Percentiles rank a stretch among this genome's conserved stretches.
These are phyloP conservation scores for Aporophyla nigra DNA, from an alignment of 2,888 invertebrate genomes.

Conservation along the genomic window DNA sequence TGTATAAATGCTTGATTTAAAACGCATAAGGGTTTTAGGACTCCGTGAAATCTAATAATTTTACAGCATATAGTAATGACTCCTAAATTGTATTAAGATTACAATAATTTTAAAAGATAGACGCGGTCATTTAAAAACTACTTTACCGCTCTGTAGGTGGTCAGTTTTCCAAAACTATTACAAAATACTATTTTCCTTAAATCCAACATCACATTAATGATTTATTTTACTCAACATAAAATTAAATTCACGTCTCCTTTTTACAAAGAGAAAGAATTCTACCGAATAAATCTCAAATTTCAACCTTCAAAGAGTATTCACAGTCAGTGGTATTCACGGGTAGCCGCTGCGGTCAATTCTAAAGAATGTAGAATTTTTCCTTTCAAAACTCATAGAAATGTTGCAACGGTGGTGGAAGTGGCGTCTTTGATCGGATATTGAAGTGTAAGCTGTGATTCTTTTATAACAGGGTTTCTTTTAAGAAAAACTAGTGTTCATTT, in stretches of 20 bases:
- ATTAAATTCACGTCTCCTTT: constrained; percentile 15
- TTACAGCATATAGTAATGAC: background rate
- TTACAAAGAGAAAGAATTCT: constrained; percentile 51
- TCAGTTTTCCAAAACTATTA: background rate
- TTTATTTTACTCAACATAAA: constrained; percentile 19
- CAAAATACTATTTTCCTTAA: constrained; percentile 11
- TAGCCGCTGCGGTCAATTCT: constrained; percentile 63
- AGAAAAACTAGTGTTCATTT: constrained; percentile 21
- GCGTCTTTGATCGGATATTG: constrained; percentile 74
- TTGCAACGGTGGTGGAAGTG: constrained; percentile 66
- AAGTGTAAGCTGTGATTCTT: constrained; percentile 69
- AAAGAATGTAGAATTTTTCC: constrained; percentile 72
- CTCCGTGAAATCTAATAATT: background rate
- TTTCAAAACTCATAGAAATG: constrained; percentile 68
- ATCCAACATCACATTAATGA: constrained; percentile 16
- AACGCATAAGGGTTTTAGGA: background rate
- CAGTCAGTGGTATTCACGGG: constrained; percentile 58
- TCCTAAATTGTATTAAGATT: background rate
- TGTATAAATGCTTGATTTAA: background rate
- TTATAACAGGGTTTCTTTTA: constrained; percentile 17
- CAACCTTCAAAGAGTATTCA: constrained; percentile 60
- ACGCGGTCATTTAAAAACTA: background rate
- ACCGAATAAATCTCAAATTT: constrained; percentile 54
- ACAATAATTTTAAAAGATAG: background rate
- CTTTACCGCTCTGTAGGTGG: background rate